Base-by-base conservation (phyloP, 2,797 vertebrate genomes). In the Leptatherina wallacei region DNA sequence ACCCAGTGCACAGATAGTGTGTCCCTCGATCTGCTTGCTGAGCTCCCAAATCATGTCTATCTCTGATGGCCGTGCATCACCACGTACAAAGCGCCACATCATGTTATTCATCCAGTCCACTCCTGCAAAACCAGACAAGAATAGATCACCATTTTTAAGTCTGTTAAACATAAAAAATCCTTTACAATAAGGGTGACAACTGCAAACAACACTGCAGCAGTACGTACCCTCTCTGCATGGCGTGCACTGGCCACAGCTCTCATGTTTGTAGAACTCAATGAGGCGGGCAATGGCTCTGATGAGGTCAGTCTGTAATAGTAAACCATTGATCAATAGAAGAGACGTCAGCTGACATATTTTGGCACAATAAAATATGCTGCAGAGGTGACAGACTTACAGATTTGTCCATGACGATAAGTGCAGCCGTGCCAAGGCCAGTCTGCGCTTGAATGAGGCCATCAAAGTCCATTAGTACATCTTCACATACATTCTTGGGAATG, bases 91-190 rank as follows among this genome's bases (percentile, higher is more conserved):
- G 56, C 98, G 95, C 61, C 96, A 97, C 96, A 99, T 98, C 91
- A 99, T 97, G 38, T 96, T 96, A 91, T 99, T 98, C 98, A 99
- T 99, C 98, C 98, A 99, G 92, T 99, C 98, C 51, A 99, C 97
- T 0, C 98, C 98, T 99, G 81, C 0, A 76, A 55, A 71, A 49
- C 69, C 0, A 56, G 14, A 57, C 0, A 1, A 54, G 22, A 51
- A 51, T 56, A 24, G 27, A 27, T 49, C 3, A 4, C 2, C 24
- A 0, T 44, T 24, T 60, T 49, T n/a, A 8, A 35, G 30, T 59
- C 35, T n/a, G 5, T 69, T 27, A 27, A 65, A 65, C 12, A 7
- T 38, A 13, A 18, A 42, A 1, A 22, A 29, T 2, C 5, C 18
- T 24, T 0, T 13, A 32, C 3, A 22, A 32, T 30, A 49, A 57